Conservation (phyloP, 1,140 invertebrate species). For the Diuraphis noxia region DNA sequence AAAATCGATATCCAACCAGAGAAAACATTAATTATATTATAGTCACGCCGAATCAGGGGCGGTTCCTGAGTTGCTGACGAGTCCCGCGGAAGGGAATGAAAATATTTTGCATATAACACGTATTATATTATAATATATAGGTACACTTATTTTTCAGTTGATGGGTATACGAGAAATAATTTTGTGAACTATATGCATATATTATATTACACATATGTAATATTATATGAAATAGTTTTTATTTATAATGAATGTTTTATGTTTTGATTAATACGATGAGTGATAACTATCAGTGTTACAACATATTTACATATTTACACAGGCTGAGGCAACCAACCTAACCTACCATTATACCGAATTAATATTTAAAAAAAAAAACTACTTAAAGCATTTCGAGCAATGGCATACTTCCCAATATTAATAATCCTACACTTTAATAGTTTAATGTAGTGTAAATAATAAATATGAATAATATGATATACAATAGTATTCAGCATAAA, state of each 20-base stretch:
- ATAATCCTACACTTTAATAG: background rate
- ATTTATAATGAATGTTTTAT: background rate
- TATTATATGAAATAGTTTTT: background rate
- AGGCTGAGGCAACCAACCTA: background rate
- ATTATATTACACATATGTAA: too few species aligned
- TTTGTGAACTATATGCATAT: background rate
- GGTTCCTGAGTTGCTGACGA: background rate
- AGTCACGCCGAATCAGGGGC: background rate
- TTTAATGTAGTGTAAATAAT: background rate
- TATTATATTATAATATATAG: too few species aligned
- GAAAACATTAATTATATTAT: background rate
- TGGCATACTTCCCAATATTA: background rate
- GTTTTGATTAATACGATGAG: background rate
- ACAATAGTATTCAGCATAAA: background rate
- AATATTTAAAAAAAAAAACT: background rate
- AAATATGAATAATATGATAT: background rate
- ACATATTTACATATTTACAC: too few species aligned
- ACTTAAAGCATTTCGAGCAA: background rate
- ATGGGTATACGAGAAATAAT: background rate
- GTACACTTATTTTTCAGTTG: background rate
- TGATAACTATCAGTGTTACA: background rate
- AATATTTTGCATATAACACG: background rate
- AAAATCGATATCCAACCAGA: background rate
- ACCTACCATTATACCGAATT: background rate
- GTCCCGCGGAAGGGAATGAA: background rate